Base-by-base conservation (phyloP, 2,888 invertebrate genomes). In the Drosophila borborema region DNA sequence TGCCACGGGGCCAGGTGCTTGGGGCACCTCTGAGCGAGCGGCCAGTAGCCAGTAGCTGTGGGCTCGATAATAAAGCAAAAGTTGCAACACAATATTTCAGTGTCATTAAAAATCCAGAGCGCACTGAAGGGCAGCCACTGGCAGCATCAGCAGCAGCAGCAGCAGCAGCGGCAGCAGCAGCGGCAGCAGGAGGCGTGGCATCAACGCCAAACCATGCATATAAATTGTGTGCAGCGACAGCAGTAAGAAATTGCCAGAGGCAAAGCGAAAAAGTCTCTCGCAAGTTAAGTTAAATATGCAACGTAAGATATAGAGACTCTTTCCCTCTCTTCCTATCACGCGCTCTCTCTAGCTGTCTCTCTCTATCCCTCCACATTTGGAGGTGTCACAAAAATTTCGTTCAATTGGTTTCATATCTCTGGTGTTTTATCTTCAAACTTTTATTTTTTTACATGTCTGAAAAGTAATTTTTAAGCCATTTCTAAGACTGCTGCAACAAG, bases 1-100 rank as follows among this genome's bases (percentile, higher is more conserved):
- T 43, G 69, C 48, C 43, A 23, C 49, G 38, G 54, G 45, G 55
- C 43, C 65, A 16, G 58, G 31, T 59, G 55, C 43, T 40, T 49
- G 58, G 65, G 48, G 36, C 31, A 12, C 45, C 23, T 51, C 23
- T 51, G 31, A 54, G n/a, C 53, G 59, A 20, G 20, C 20, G 20
- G 20, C 20, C 20, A 20, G 20, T 20, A 20, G 40, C 58, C 58
- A 53, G 23, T 46, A 14, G 69, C 72, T 23, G 45, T 71, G 62
- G 67, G 62, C 73, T 63, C 54, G 78, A 76, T 76, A 75, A 85
- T 85, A 79, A 74, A 69, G 85, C 72, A 79, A 74, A 74, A 74
- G 70, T 74, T 82, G 80, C 80, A 79, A 77, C 76, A 81, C 72
- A 79, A 83, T 83, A 83, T 85, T 85, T 85, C 72, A 83, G 78